These are phyloP conservation scores for Tyto alba DNA, from an alignment of 2,113 vertebrate species.

Conservation along the genomic window DNA sequence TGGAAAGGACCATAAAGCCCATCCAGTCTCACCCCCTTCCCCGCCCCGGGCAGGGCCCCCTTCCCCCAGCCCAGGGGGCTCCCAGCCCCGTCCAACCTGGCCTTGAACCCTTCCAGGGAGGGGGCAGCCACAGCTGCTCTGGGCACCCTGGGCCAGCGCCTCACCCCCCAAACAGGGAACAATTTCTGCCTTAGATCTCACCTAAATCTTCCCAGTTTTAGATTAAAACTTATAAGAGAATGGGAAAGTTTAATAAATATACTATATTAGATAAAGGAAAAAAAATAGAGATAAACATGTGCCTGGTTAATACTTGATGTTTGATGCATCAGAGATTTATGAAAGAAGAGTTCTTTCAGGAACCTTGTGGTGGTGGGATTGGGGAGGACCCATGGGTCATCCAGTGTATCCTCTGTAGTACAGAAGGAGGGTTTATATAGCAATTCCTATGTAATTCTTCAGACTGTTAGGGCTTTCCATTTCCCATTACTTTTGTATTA, in stretches of 20 bases:
- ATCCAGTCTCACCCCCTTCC: no score
- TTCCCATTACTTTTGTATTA: background rate
- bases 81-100: no score
- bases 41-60: no score
- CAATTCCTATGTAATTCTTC: background rate
- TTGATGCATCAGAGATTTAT: background rate
- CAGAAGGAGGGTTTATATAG: background rate
- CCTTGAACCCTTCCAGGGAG: no score
- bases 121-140: no score
- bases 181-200: no score
- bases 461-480: background rate
- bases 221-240: accelerated
- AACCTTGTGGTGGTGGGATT: background rate
- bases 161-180: no score
- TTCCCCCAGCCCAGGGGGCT: no score
- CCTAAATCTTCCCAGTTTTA: no score
- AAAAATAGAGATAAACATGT: background rate
- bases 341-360: background rate
- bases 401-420: background rate
- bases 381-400: background rate
- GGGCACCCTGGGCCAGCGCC: no score
- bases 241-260: background rate
- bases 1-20: no score
- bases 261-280: background rate
- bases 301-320: background rate